Conservation (phyloP, 2,113 vertebrate species). For the Mustelus asterias region DNA sequence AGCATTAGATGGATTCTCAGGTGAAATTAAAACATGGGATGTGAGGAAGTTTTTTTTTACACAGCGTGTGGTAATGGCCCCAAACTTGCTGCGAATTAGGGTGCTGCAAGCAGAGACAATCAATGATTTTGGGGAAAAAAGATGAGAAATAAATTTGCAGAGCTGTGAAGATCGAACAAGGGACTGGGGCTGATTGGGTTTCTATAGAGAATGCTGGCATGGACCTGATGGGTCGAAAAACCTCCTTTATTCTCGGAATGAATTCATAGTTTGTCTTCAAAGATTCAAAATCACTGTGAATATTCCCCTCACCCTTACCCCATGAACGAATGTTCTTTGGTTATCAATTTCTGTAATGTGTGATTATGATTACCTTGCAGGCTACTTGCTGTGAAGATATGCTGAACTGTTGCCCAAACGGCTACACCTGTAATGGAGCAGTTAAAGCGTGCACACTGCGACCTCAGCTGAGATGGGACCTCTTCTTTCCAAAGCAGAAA, state of each 20-base stretch:
- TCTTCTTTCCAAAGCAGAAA: neutral
- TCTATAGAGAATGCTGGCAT: neutral
- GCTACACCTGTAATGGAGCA: neutral
- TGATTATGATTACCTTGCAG: conserved; percentile 42
- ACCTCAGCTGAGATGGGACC: neutral
- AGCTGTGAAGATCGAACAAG: neutral
- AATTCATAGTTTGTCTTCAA: neutral
- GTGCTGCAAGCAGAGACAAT: too few species aligned
- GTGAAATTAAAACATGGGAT: neutral
- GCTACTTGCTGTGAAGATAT: conserved; percentile 60
- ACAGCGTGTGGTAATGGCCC: neutral
- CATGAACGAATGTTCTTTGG: neutral
- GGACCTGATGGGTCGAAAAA: neutral
- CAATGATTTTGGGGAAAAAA: neutral
- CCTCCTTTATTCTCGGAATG: neutral
- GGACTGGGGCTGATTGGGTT: neutral
- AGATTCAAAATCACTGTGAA: neutral
- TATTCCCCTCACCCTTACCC: neutral
- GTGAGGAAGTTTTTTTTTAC: neutral
- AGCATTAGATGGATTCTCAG: neutral
- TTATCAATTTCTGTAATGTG: neutral
- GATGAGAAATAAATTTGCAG: too few species aligned
- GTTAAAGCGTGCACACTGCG: neutral
- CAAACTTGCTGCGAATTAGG: neutral
- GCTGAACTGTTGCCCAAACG: conserved; percentile 54